Base-by-base conservation (phyloP, 2,888 invertebrate genomes). In the Blomia tropicalis region DNA sequence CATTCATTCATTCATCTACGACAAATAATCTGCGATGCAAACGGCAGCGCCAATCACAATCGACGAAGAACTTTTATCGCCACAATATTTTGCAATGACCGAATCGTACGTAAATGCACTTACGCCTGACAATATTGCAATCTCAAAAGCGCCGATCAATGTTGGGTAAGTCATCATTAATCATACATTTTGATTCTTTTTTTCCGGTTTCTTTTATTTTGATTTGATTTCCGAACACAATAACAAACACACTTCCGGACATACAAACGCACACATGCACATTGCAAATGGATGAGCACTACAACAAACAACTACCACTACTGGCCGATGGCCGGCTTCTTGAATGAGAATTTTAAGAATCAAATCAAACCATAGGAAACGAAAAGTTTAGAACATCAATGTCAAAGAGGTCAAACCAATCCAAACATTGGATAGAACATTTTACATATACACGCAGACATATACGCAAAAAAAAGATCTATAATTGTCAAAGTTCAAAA, bases 41-140 rank as follows among this genome's bases (percentile, higher is more conserved):
- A 11, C 51, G 27, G 31, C 53, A 63, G 60, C 63, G 4, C 60
- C 63, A 14, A 63, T 60, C 19, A 63, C 63, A 25, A 59, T 63
- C 11, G 63, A 60, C 31, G 63, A 63, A 31, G 65, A 65, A 47
- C 41, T 43, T 23, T 31, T 63, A 23, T 61, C 61, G 11, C 63
- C 60, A 17, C 51, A 41, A 31, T 59, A 60, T 53, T 54, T 63
- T 30, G 27, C 56, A 19, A 63, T 65, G 61, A 64, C 63, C 17
- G 65, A 65, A 58, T 64, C 63, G n/a, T 66, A 66, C 54, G 62
- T 64, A 25, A 66, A 68, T 51, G 66, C 79, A 70, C 79, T 81
- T 69, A 80, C 77, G 62, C 77, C 79, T 1, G 80, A 80, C 70
- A 80, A 80, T 70, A 75, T 80, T 22, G 78, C 79, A 66, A 76